Evolutionary conservation across 2,888 invertebrate genomes (phyloP).

Genomic region (Mesochorus sp.): DNA sequence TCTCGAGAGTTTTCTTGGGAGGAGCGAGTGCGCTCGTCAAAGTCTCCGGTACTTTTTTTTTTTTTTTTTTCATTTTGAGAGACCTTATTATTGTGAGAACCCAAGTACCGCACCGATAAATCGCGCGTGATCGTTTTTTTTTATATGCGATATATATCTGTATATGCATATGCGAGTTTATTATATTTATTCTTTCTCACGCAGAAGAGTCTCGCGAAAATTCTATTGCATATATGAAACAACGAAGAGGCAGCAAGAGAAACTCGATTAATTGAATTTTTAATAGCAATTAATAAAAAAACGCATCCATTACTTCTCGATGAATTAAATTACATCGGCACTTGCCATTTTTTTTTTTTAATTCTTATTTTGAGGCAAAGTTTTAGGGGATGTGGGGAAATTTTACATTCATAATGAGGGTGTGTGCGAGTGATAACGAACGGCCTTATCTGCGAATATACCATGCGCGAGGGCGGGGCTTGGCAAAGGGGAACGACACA

Average conservation of each 20-base stretch:
- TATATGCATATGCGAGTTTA: not conserved
- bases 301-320: no score
- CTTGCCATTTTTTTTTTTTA: not conserved
- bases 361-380: no score
- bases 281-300: no score
- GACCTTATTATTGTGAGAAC: conserved; percentile 29
- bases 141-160: no score
- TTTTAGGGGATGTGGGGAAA: no score
- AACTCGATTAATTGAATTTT: no score
- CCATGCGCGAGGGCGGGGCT: conserved; percentile 63
- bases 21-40: conserved; percentile 20
- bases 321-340: no score
- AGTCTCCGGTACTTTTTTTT: conserved; percentile 14
- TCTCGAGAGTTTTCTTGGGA: conserved; percentile 62
- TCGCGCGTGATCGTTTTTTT: conserved; percentile 46
- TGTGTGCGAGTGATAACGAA: conserved; percentile 46
- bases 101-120: conserved; percentile 39
- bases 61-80: not conserved
- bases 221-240: not conserved
- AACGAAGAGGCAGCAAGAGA: no score
- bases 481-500: conserved; percentile 35
- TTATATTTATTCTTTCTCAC: conserved; percentile 36
- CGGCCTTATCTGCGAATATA: conserved; percentile 35
- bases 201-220: conserved; percentile 42
- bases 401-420: conserved; percentile 1